Conservation (phyloP, 2,113 vertebrate species). For the Myrmecophaga tridactyla region DNA sequence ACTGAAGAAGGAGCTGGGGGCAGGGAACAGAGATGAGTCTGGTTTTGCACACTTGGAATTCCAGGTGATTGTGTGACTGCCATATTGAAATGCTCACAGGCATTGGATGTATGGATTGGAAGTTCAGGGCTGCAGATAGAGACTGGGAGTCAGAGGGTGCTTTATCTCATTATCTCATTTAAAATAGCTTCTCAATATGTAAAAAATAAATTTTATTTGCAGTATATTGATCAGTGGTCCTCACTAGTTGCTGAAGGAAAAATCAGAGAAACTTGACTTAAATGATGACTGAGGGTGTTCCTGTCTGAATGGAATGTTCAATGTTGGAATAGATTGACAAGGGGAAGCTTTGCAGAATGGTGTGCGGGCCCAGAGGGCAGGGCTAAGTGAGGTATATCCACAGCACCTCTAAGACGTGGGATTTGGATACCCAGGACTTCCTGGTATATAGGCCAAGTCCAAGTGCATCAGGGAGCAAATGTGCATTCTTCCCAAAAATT, state of each 20-base stretch:
- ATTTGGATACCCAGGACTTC: background rate
- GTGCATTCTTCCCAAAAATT: background rate
- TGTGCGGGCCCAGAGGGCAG: background rate
- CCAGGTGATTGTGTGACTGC: background rate
- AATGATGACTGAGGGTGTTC: background rate
- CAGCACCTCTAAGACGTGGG: background rate
- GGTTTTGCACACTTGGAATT: background rate
- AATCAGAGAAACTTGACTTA: background rate
- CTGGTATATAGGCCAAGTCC: background rate
- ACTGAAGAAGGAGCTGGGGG: background rate
- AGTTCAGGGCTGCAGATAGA: background rate
- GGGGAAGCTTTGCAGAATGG: background rate
- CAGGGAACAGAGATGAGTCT: background rate
- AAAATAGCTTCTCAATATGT: background rate
- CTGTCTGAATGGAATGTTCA: background rate
- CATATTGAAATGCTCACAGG: background rate
- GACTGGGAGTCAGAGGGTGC: background rate
- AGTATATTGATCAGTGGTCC: background rate
- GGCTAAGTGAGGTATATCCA: background rate
- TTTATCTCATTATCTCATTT: background rate
- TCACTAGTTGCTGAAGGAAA: background rate
- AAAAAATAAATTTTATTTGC: background rate
- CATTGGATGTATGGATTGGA: background rate
- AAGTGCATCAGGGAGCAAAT: background rate
- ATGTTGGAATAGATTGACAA: background rate